These are phyloP conservation scores for Carassius gibelio DNA, from an alignment of 2,113 vertebrate genomes.

Conservation along the genomic window DNA sequence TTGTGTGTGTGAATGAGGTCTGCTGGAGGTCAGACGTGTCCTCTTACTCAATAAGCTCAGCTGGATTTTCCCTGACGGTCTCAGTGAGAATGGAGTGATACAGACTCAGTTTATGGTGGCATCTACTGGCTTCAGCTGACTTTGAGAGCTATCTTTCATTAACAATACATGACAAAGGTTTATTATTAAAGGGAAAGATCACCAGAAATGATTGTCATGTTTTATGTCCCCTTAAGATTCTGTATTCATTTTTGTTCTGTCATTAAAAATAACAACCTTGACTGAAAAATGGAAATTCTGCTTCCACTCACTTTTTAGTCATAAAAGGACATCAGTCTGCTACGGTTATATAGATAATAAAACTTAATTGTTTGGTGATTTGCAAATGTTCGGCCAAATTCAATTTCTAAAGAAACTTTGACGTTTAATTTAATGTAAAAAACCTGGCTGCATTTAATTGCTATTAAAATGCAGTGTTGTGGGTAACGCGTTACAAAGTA, in stretches of 20 bases:
- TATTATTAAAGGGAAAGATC: background rate
- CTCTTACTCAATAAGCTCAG: background rate
- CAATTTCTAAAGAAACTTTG: background rate
- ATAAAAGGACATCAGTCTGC: too few relatives aligned
- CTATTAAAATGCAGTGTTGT: background rate
- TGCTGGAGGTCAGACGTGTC: constrained; percentile 28
- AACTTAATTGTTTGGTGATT: background rate
- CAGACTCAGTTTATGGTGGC: background rate
- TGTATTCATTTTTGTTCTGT: background rate
- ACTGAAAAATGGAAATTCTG: too few relatives aligned
- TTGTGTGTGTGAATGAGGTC: background rate
- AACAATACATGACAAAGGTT: background rate
- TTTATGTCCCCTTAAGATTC: background rate
- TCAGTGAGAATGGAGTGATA: constrained; percentile 10
- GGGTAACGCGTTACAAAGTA: too few relatives aligned
- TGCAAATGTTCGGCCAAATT: background rate
- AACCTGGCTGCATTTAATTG: background rate
- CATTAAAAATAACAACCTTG: too few relatives aligned
- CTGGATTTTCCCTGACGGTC: background rate
- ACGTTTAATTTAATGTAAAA: background rate
- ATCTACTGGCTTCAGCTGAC: background rate
- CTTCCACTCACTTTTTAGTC: too few relatives aligned
- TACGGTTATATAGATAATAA: too few relatives aligned
- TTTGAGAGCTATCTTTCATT: background rate
- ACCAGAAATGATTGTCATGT: background rate